These are phyloP conservation scores for Callipepla californica DNA, from an alignment of 2,113 vertebrate species.

Conservation along the genomic window DNA sequence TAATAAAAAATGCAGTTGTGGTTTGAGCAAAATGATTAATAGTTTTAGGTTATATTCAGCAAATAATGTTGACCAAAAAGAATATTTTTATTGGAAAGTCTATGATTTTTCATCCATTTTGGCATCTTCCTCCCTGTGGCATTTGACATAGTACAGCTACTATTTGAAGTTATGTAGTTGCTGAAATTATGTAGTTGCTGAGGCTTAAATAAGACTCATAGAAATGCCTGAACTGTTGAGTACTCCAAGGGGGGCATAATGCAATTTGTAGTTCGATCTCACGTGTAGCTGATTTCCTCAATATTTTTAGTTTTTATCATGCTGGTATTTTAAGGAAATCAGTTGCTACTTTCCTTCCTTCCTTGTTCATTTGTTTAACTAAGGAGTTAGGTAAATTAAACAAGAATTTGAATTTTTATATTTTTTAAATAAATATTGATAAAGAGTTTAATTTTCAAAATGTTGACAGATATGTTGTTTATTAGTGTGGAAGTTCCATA, in stretches of 20 bases:
- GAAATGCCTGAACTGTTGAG: background rate
- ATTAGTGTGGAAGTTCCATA: background rate
- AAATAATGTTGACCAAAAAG: constrained; percentile 24
- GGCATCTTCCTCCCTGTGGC: background rate
- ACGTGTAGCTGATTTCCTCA: background rate
- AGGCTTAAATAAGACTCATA: background rate
- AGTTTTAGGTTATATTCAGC: background rate
- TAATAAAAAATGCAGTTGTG: background rate
- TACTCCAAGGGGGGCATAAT: background rate
- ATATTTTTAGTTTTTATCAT: background rate
- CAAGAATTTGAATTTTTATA: background rate
- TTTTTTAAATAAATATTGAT: background rate
- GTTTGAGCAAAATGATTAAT: background rate
- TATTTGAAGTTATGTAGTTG: background rate
- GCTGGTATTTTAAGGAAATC: background rate
- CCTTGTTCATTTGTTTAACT: background rate
- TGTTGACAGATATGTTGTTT: background rate
- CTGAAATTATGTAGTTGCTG: background rate
- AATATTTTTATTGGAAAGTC: constrained; percentile 24
- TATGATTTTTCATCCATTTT: background rate
- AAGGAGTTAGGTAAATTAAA: background rate
- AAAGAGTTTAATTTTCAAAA: background rate
- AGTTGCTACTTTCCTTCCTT: background rate
- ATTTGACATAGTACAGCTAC: constrained; percentile 9
- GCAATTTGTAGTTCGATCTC: background rate